These are phyloP conservation scores for Rhynchophorus ferrugineus DNA, from an alignment of 1,140 invertebrate species.

Conservation along the genomic window DNA sequence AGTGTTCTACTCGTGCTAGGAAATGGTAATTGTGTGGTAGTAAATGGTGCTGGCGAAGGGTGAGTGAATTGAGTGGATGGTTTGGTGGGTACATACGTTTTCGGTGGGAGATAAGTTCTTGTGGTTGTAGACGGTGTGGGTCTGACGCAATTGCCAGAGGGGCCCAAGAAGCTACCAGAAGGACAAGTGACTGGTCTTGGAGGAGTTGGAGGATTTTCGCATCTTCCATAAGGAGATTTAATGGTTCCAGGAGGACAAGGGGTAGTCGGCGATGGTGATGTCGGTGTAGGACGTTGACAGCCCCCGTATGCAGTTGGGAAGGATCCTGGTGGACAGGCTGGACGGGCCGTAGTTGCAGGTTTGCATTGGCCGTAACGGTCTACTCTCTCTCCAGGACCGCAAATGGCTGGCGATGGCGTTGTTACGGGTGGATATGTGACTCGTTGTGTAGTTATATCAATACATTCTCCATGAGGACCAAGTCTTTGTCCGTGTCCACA, in stretches of 20 bases:
- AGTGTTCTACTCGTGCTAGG: conserved; percentile 17
- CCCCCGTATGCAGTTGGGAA: conserved; percentile 7
- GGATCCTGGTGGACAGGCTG: conserved; percentile 8
- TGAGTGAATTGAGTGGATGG: conserved; percentile 16
- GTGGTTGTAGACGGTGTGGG: conserved; percentile 10
- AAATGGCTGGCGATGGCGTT: neutral
- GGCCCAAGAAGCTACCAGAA: conserved; percentile 11
- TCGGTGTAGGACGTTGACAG: conserved; percentile 6
- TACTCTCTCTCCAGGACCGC: conserved; percentile 11
- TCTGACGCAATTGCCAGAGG: conserved; percentile 12
- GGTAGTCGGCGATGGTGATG: neutral
- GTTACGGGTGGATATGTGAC: neutral
- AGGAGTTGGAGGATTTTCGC: conserved; percentile 9
- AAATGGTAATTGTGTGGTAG: conserved; percentile 18
- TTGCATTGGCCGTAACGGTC: neutral
- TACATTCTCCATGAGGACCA: conserved; percentile 12
- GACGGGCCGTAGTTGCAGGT: conserved; percentile 4
- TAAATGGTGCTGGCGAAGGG: conserved; percentile 20
- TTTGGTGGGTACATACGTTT: conserved; percentile 22
- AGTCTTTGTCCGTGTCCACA: conserved; percentile 6
- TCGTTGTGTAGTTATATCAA: neutral
- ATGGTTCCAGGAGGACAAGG: conserved; percentile 19
- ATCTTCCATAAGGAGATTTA: conserved; percentile 17
- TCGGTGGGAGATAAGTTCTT: conserved; percentile 18
- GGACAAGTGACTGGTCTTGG: conserved; percentile 13